Percentiles rank a stretch among this genome's conserved stretches.
Conservation (phyloP, 2,888 invertebrate genomes). For the Hirtodrosophila cameraria region DNA sequence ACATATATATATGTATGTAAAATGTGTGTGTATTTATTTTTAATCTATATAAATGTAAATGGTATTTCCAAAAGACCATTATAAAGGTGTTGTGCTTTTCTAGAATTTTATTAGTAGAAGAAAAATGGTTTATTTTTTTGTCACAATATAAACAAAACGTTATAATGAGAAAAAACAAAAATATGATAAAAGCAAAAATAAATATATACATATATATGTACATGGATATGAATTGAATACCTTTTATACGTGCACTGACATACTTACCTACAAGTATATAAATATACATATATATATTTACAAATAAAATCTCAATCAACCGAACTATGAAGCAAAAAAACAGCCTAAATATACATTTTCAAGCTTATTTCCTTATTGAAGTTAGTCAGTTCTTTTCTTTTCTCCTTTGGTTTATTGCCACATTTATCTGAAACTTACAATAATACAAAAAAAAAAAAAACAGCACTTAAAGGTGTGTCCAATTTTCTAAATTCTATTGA, state of each 20-base stretch:
- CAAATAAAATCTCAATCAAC: conserved; percentile 66
- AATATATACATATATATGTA: conserved; percentile 65
- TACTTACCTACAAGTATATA: conserved; percentile 71
- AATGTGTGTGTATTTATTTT: conserved; percentile 73
- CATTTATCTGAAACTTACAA: conserved; percentile 20
- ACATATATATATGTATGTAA: conserved; percentile 59
- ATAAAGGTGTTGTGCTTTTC: conserved; percentile 84
- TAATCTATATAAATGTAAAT: conserved; percentile 73
- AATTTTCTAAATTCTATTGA: conserved; percentile 17
- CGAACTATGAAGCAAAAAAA: conserved; percentile 51
- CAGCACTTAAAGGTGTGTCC: conserved; percentile 21
- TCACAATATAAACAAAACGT: conserved; percentile 64
- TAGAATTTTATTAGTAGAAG: conserved; percentile 81
- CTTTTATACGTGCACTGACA: conserved; percentile 82
- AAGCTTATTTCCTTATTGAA: conserved; percentile 26
- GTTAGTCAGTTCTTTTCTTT: conserved; percentile 27
- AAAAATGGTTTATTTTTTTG: conserved; percentile 73
- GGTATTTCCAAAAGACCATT: conserved; percentile 83
- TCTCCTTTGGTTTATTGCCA: conserved; percentile 31
- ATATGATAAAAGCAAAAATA: conserved; percentile 25
- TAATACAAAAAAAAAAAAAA: too few relatives aligned
- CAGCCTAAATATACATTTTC: conserved; percentile 37
- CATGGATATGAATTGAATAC: conserved; percentile 71
- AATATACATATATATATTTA: conserved; percentile 53
- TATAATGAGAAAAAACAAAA: conserved; percentile 40